A percentile compares a stretch with the other conserved stretches of the same genome.
Evolutionary conservation across 2,888 invertebrate species (phyloP).

Genomic region (Tenthredo mesomela): DNA sequence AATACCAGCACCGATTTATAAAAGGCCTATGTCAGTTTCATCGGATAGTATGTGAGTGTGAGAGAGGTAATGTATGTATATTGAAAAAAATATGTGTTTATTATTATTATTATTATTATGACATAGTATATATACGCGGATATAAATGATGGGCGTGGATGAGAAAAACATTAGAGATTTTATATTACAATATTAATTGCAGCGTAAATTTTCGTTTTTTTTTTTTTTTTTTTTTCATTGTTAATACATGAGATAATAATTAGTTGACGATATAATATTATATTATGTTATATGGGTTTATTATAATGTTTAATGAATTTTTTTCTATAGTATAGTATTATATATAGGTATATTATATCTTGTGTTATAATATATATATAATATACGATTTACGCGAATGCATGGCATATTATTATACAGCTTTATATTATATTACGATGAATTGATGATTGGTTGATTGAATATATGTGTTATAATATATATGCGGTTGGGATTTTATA

Average conservation of each 20-base stretch:
- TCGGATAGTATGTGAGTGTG: constrained; percentile 71
- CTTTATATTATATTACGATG: background rate
- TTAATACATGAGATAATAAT: too few species aligned
- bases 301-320: constrained; percentile 22
- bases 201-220: background rate
- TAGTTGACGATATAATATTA: too few species aligned
- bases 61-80: constrained; percentile 2
- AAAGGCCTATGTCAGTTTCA: constrained; percentile 73
- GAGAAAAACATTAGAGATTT: background rate
- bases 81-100: background rate
- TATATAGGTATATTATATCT: background rate
- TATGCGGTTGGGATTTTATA: background rate
- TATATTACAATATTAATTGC: background rate
- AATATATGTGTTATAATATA: background rate
- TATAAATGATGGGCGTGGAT: background rate
- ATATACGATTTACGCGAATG: background rate
- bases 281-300: background rate
- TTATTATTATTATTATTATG: constrained; percentile 4
- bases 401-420: background rate
- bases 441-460: background rate
- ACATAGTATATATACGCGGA: background rate
- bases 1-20: constrained; percentile 80
- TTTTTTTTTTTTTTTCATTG: too few species aligned
- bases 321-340: background rate
- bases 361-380: background rate